Evolutionary conservation across 23 tunicate species (phyloP), one percentile per base, ranked within the genome.

Genomic region (Halocynthia roretzi): DNA sequence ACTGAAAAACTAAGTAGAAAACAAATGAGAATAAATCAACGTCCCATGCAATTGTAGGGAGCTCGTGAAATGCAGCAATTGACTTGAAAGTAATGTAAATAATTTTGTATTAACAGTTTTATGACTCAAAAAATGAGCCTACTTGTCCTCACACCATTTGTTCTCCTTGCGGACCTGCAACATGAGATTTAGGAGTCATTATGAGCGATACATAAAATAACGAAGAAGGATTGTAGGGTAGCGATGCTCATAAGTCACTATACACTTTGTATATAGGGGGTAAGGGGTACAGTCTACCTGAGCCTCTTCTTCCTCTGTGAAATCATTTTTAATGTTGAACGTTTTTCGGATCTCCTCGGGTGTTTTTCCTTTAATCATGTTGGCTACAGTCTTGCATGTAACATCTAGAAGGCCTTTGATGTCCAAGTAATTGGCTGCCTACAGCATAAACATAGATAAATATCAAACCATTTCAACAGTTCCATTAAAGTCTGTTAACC

Each of bases 341-440:
- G 97, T 91, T 78, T 95, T 95, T n/a, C 99, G 81, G 53, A 95
- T 95, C 61, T 95, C 99, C 73, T 95, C 99, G 6, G 99, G 99
- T 18, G 99, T 85, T 71, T 95, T 95, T 17, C 99, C 99, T 53
- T 90, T 85, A 70, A 95, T 95, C 95, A 89, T 91, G 79, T 95
- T 91, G 50, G 99, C 99, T 12, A 95, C 99, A 58, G 99, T 95
- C 62, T 89, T 95, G 80, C 99, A 95, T 10, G 99, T 91, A 11
- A 85, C 95, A 62, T 90, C 99, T 17, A 95, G 80, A 7, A 95
- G 72, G 19, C 93, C 90, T 81, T 91, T 85, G 76, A 95, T 95
- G 61, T 95, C 99, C 70, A 95, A 68, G 54, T 95, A 95, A 71
- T 95, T 95, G 10, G 99, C 99, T 15, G 99, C 99, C 88, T 87